Percentiles rank a stretch among this genome's conserved stretches.
phyloP scores from a whole-genome alignment of 2,113 vertebrate genomes.

The Caranx melampygus region DNA sequence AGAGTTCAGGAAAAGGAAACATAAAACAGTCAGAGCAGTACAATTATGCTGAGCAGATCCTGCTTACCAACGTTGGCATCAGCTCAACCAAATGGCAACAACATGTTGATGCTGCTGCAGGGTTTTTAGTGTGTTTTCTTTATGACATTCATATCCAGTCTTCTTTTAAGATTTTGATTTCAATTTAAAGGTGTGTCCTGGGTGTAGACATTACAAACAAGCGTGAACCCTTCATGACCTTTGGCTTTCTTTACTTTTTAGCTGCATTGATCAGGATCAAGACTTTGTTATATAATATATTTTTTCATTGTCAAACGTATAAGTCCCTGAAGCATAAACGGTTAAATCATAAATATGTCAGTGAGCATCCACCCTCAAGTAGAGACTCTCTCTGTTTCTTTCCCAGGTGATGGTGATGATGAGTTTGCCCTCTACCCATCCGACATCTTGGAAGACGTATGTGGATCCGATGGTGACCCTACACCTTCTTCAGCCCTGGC shows the following conservation, averaged over 20 bases:
- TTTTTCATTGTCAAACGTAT: conserved; percentile 28
- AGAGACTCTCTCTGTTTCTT: conserved; percentile 37
- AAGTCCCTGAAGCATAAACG: background rate
- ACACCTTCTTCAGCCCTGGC: conserved; percentile 74
- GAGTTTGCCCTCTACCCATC: conserved; percentile 87
- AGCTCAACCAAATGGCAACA: conserved; percentile 57
- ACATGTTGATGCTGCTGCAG: conserved; percentile 22
- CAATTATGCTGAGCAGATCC: conserved; percentile 61
- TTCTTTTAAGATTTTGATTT: background rate
- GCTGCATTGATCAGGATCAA: conserved; percentile 21
- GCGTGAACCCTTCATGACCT: conserved; percentile 4
- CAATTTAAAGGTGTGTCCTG: background rate
- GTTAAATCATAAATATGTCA: background rate
- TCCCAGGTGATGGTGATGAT: conserved; percentile 88
- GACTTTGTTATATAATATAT: conserved; percentile 19
- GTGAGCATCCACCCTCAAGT: conserved; percentile 40
- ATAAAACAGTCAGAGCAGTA: conserved; percentile 80
- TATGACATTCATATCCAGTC: conserved; percentile 4
- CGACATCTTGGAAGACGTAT: conserved; percentile 85
- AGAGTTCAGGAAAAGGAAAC: conserved; percentile 82
- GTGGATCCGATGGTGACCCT: conserved; percentile 85
- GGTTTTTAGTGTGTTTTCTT: background rate
- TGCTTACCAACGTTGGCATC: conserved; percentile 46
- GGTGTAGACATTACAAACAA: background rate
- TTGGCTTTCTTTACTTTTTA: background rate